Conservation (phyloP, 1,140 invertebrate genomes). For the Lutraria rhynchaena region DNA sequence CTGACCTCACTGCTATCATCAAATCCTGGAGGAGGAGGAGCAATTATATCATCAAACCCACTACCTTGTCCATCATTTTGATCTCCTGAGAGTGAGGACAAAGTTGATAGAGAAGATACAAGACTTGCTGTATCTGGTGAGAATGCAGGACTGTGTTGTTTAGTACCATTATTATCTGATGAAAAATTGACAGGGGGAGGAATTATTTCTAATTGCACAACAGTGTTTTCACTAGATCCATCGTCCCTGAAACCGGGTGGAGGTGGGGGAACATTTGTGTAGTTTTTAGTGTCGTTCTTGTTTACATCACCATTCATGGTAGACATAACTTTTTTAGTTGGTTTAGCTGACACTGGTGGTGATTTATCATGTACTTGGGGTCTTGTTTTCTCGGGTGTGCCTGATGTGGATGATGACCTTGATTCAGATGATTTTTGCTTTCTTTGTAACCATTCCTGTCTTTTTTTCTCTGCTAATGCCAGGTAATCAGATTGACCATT, state of each 20-base stretch:
- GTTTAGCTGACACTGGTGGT: conserved; percentile 41
- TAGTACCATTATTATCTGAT: conserved; percentile 50
- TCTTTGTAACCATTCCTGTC: conserved; percentile 75
- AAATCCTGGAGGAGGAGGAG: conserved; percentile 75
- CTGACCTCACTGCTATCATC: conserved; percentile 67
- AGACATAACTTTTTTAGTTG: conserved; percentile 10
- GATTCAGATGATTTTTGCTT: conserved; percentile 62
- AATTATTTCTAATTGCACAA: conserved; percentile 75
- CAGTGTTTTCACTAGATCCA: conserved; percentile 28
- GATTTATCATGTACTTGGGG: conserved; percentile 14
- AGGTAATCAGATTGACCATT: conserved; percentile 70
- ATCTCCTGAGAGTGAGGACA: conserved; percentile 74
- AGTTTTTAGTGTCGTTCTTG: conserved; percentile 23
- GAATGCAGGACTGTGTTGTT: conserved; percentile 61
- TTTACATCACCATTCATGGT: conserved; percentile 31
- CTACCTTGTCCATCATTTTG: conserved; percentile 62
- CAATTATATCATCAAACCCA: conserved; percentile 72
- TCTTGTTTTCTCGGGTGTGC: conserved; percentile 52
- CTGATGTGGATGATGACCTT: conserved; percentile 53
- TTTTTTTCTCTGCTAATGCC: conserved; percentile 75
- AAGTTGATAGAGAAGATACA: conserved; percentile 76
- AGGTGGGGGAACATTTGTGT: conserved; percentile 56
- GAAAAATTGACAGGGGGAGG: conserved; percentile 74
- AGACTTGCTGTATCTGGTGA: conserved; percentile 73
- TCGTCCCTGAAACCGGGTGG: conserved; percentile 73